A percentile compares a stretch with the other conserved stretches of the same genome.
These are phyloP conservation scores for Addax nasomaculatus DNA, from an alignment of 2,113 vertebrate species.

Conservation along the genomic window DNA sequence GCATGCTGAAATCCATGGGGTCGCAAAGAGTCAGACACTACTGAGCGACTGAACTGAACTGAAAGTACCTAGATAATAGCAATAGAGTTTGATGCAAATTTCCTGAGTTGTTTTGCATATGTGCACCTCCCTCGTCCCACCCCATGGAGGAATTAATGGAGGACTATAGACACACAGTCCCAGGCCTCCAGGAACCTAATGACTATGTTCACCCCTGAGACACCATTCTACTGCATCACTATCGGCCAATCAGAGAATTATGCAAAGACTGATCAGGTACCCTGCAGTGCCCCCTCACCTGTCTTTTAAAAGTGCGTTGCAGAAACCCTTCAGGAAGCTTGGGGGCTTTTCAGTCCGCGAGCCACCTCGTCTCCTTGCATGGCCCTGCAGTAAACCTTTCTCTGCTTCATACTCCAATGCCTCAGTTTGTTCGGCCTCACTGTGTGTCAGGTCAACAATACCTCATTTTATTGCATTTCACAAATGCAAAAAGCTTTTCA, in stretches of 20 bases:
- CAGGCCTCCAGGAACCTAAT: neutral
- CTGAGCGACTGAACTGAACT: neutral
- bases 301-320: neutral
- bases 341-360: too few species aligned
- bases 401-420: too few species aligned
- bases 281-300: neutral
- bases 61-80: neutral
- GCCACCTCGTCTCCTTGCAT: too few species aligned
- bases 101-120: neutral
- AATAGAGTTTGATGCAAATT: neutral
- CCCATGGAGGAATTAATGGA: neutral
- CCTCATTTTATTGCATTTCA: too few species aligned
- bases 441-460: too few species aligned
- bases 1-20: fast-evolving
- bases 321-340: neutral
- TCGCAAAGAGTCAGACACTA: neutral
- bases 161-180: neutral
- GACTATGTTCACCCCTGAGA: neutral
- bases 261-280: neutral
- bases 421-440: too few species aligned
- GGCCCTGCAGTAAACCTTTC: too few species aligned
- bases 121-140: neutral
- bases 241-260: neutral
- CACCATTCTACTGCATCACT: neutral
- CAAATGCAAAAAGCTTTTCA: too few species aligned